Base-by-base conservation (phyloP, 2,797 vertebrate species). In the Meda fulgida region DNA sequence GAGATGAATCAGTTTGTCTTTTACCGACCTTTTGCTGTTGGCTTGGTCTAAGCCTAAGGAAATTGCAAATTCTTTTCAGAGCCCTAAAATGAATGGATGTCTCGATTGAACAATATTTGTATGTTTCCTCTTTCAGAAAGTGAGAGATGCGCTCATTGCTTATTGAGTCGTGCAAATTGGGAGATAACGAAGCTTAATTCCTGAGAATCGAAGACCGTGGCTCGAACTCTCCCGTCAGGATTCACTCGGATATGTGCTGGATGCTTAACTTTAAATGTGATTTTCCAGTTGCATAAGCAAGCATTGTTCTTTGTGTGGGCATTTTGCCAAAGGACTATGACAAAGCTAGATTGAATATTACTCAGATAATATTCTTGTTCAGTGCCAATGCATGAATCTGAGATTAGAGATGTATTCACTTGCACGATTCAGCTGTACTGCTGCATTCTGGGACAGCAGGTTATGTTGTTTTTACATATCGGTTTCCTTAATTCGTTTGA, bases 21-120 rank as follows among this genome's bases (percentile, higher is more conserved):
- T 84, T 85, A 83, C 69, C 85, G 82, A 88, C 86, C 85, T 85
- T 87, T 89, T 65, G 60, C 85, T 86, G 84, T 81, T 75, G 80
- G 78, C 80, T 70, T 23, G 66, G 78, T 84, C 86, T 78, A 84
- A 88, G 82, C 82, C 65, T 21, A 73, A 78, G 84, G 80, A 88
- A 89, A 89, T 84, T 85, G 84, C 66, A 80, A 78, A 85, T 89
- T 83, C 84, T 71, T 84, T 83, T 51, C 78, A 65, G 43, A 85
- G 76, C 77, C 80, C 43, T 79, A 38, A 82, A 88, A 84, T 81
- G 86, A 82, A 73, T 66, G 63, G 79, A 55, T 43, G 78, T 76
- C 70, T 79, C 80, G 29, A 63, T 53, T 76, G 80, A 86, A 81
- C 67, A 48, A 55, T 53, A 60, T 78, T 84, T 79, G 85, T 66